Percentiles rank a stretch among this genome's conserved stretches.
Conservation (phyloP, 2,888 invertebrate species). For the Chymomyza procnemis region DNA sequence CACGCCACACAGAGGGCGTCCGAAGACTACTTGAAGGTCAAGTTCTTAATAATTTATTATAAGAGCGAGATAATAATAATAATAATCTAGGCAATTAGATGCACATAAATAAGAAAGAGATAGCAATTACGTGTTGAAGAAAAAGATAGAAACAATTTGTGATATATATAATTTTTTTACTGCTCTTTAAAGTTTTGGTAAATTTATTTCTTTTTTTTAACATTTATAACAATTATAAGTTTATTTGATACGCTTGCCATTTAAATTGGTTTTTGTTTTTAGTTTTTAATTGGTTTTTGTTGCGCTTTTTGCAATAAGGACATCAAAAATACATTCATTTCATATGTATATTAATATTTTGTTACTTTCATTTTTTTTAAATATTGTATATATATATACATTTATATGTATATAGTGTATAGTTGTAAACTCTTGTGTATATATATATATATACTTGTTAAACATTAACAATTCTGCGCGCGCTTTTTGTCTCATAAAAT, state of each 20-base stretch:
- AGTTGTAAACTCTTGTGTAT: neutral
- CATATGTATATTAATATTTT: neutral
- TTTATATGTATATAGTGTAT: neutral
- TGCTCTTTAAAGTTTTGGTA: neutral
- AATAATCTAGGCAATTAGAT: too few relatives aligned
- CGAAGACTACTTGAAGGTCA: too few relatives aligned
- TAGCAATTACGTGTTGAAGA: too few relatives aligned
- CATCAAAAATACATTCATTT: conserved; percentile 56
- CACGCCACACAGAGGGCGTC: too few relatives aligned
- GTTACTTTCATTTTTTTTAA: too few relatives aligned
- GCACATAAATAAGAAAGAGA: too few relatives aligned
- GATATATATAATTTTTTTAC: neutral
- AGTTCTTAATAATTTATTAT: too few relatives aligned
- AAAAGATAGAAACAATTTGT: too few relatives aligned
- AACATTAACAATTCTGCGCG: neutral
- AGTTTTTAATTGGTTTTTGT: neutral
- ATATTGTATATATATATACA: neutral
- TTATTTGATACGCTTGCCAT: neutral
- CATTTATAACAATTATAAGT: conserved; percentile 10
- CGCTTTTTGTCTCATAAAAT: neutral
- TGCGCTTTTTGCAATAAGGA: conserved; percentile 39
- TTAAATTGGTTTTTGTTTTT: neutral
- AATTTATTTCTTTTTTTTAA: conserved; percentile 4
- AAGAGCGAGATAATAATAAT: too few relatives aligned
- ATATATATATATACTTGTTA: neutral